Conservation (phyloP, 1,140 invertebrate genomes). For the Hyles vespertilio region DNA sequence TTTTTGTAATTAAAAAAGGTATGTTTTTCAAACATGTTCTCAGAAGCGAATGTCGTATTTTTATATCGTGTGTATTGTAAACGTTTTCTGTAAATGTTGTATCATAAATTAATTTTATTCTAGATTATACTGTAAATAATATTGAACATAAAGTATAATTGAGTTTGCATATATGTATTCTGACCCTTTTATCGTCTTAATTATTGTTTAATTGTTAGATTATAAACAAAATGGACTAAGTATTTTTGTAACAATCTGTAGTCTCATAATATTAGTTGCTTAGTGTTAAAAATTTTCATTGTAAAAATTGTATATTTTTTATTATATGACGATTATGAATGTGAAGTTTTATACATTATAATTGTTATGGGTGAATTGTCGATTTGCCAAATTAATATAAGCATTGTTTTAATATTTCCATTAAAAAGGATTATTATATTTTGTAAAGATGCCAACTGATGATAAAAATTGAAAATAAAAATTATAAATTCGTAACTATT, state of each 20-base stretch:
- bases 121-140: slow-evolving; percentile 52
- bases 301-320: slow-evolving; percentile 71
- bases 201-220: slow-evolving; percentile 13
- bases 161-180: slow-evolving; percentile 58
- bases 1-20: slow-evolving; percentile 11
- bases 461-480: slow-evolving; percentile 71
- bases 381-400: slow-evolving; percentile 73
- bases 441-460: slow-evolving; percentile 68
- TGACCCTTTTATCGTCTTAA: slow-evolving; percentile 37
- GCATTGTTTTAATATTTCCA: slow-evolving; percentile 70
- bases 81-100: slow-evolving; percentile 21
- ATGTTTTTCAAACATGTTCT: slow-evolving; percentile 14
- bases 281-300: slow-evolving; percentile 65
- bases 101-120: slow-evolving; percentile 28
- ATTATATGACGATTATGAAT: slow-evolving; percentile 53
- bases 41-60: slow-evolving; percentile 13
- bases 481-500: slow-evolving; percentile 53
- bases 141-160: slow-evolving; percentile 42
- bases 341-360: slow-evolving; percentile 60
- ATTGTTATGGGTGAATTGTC: slow-evolving; percentile 64
- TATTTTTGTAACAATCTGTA: slow-evolving; percentile 54
- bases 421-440: slow-evolving; percentile 65
- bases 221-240: slow-evolving; percentile 21
- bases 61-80: slow-evolving; percentile 13
- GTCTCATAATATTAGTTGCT: slow-evolving; percentile 39